Percentiles rank a stretch among this genome's conserved stretches.
Evolutionary conservation across 2,113 vertebrate genomes (phyloP).

Genomic region (Ardeotis arabs): DNA sequence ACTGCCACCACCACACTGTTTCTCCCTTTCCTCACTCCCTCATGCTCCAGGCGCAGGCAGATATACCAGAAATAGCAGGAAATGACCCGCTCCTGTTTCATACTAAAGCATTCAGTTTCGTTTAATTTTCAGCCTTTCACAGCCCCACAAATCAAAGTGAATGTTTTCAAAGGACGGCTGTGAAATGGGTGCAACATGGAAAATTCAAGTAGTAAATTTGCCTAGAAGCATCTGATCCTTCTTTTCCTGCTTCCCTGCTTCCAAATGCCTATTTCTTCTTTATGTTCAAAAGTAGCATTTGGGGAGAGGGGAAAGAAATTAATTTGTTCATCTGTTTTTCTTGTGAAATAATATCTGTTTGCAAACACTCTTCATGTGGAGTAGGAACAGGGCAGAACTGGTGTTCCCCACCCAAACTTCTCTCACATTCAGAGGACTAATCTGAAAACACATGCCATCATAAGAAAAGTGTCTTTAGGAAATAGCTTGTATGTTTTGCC

Average conservation of each 20-base stretch:
- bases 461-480: neutral
- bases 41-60: neutral
- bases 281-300: neutral
- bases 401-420: neutral
- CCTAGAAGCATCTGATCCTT: slow-evolving; percentile 25
- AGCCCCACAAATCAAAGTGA: neutral
- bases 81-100: slow-evolving; percentile 1
- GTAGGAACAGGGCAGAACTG: neutral
- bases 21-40: neutral
- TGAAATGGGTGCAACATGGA: neutral
- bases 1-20: neutral
- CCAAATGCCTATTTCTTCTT: slow-evolving; percentile 12
- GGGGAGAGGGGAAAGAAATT: neutral
- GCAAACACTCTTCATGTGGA: neutral
- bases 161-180: slow-evolving; percentile 38
- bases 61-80: slow-evolving; percentile 17
- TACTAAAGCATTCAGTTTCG: neutral
- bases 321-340: neutral
- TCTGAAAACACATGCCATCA: neutral
- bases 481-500: neutral
- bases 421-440: neutral
- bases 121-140: slow-evolving; percentile 15
- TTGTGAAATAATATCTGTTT: slow-evolving; percentile 31
- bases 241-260: slow-evolving; percentile 1
- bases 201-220: slow-evolving; percentile 24